Evolutionary conservation across 2,113 vertebrate species (phyloP).

Genomic region (Hiodon alosoides): DNA sequence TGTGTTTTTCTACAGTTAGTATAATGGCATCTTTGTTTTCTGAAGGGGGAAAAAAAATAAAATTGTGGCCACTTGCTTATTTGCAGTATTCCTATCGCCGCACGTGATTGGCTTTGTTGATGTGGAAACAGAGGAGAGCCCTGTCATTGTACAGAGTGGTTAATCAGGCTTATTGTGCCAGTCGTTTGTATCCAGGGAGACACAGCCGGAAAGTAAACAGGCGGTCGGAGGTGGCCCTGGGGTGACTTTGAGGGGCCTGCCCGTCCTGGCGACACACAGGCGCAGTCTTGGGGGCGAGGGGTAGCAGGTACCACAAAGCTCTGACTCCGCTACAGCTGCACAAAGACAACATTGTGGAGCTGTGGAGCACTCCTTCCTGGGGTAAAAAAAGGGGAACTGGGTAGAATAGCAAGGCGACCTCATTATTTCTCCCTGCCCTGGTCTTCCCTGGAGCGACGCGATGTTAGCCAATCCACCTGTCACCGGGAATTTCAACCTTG

Average conservation of each 20-base stretch:
- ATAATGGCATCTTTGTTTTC: background rate
- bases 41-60: background rate
- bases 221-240: constrained; percentile 29
- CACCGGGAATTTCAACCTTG: too few relatives aligned
- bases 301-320: constrained; percentile 10
- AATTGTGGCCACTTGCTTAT: background rate
- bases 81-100: too few relatives aligned
- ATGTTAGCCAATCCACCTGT: too few relatives aligned
- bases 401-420: background rate
- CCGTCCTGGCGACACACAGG: constrained; percentile 43
- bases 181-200: constrained; percentile 40
- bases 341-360: constrained; percentile 25
- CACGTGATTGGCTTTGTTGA: background rate
- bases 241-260: constrained; percentile 41
- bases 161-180: constrained; percentile 33
- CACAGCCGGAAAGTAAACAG: constrained; percentile 49
- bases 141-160: too few relatives aligned
- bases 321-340: constrained; percentile 16
- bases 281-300: background rate
- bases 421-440: background rate
- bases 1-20: background rate
- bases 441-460: too few relatives aligned
- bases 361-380: background rate
- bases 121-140: background rate
- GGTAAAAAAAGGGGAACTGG: background rate